Conservation (phyloP, 2,888 invertebrate genomes). For the Himalopsyche anomala region DNA sequence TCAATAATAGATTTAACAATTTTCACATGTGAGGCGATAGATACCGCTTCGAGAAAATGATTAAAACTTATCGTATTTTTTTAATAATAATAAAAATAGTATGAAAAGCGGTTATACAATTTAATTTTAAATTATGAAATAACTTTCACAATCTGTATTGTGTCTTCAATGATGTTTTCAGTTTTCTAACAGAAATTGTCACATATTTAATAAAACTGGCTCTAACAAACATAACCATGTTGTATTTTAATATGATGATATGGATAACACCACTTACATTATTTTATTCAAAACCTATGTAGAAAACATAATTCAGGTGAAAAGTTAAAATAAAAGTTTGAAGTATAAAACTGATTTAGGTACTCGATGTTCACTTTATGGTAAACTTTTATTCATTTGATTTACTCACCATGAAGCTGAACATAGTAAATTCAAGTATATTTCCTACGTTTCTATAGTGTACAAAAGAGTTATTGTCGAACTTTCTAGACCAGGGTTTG, state of each 20-base stretch:
- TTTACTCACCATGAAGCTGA: not conserved
- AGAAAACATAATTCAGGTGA: not conserved
- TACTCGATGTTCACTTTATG: not conserved
- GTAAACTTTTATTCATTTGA: not conserved
- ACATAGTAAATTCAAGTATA: slow-evolving; percentile 6
- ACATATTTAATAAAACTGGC: no score
- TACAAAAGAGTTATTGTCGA: slow-evolving; percentile 1
- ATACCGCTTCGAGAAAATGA: no score
- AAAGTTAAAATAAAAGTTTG: not conserved
- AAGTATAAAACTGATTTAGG: not conserved
- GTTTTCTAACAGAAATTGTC: no score
- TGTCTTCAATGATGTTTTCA: no score
- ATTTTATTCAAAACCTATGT: not conserved
- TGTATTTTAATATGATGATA: not conserved
- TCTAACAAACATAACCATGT: no score
- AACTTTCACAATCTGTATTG: no score
- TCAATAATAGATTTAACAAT: no score
- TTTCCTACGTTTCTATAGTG: not conserved
- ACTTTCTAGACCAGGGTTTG: not conserved
- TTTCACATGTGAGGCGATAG: no score
- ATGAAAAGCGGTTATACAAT: no score
- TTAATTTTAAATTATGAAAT: no score
- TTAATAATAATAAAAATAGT: no score
- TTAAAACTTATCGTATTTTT: no score
- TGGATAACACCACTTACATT: not conserved